A percentile compares a stretch with the other conserved stretches of the same genome.
phyloP scores from a whole-genome alignment of 2,113 vertebrate genomes.

The Empidonax traillii region DNA sequence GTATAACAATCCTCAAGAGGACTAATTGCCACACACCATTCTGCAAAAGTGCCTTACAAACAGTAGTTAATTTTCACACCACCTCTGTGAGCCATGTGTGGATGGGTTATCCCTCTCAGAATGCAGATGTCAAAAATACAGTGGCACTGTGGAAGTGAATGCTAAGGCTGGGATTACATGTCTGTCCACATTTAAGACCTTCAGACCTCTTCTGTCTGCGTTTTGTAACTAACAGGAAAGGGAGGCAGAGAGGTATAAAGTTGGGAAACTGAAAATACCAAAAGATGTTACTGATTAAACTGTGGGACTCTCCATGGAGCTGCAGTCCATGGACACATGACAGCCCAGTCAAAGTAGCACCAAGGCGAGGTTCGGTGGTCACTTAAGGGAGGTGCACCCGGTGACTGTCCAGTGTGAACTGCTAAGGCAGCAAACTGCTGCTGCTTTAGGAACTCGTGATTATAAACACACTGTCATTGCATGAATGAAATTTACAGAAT shows the following conservation, averaged over 20 bases:
- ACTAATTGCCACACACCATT: background rate
- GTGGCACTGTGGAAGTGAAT: background rate
- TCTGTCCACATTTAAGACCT: background rate
- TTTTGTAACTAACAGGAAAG: background rate
- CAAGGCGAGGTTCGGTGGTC: background rate
- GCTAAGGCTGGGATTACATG: background rate
- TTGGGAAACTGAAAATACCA: accelerated
- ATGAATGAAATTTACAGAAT: background rate
- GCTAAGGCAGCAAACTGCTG: background rate
- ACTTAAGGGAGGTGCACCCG: background rate
- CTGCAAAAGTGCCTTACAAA: background rate
- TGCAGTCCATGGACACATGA: accelerated
- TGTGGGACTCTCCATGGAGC: background rate
- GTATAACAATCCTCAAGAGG: slow-evolving; percentile 51
- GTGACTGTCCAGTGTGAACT: background rate
- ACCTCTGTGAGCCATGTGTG: background rate
- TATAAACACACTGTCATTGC: background rate
- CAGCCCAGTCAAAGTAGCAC: background rate
- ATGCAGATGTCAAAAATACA: background rate
- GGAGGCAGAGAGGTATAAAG: background rate
- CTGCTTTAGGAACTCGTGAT: background rate
- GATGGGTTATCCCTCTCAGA: background rate
- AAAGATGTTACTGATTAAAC: background rate
- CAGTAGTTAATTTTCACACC: background rate
- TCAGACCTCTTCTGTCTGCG: background rate